A percentile compares a stretch with the other conserved stretches of the same genome.
Conservation (phyloP, 2,888 invertebrate species). For the Lymantria monacha region DNA sequence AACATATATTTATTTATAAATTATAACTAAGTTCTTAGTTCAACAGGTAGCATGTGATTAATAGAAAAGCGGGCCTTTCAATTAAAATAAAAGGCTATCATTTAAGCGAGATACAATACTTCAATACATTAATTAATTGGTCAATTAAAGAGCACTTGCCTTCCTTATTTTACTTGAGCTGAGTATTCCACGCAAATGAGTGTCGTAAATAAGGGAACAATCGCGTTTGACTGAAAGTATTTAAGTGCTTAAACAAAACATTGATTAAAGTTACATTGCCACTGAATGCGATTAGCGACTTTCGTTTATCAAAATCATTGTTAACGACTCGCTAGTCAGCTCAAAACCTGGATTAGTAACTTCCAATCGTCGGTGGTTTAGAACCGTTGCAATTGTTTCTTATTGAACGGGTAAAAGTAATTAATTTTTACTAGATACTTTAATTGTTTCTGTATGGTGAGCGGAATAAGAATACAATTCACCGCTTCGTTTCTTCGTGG, state of each 20-base stretch:
- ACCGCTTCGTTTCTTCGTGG: too few species aligned
- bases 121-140: conserved; percentile 58
- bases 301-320: too few species aligned
- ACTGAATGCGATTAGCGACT: conserved; percentile 11
- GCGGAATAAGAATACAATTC: too few species aligned
- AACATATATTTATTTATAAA: too few species aligned
- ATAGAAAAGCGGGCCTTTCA: conserved; percentile 37
- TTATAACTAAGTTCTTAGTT: too few species aligned
- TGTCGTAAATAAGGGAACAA: conserved; percentile 52
- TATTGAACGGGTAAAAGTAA: too few species aligned
- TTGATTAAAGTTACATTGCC: conserved; percentile 9
- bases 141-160: conserved; percentile 49
- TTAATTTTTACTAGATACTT: too few species aligned
- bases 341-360: too few species aligned
- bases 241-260: conserved; percentile 23
- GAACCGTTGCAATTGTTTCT: too few species aligned
- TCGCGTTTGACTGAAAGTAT: conserved; percentile 41
- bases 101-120: conserved; percentile 45
- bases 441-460: too few species aligned
- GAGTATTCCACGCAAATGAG: conserved; percentile 47
- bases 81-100: conserved; percentile 50
- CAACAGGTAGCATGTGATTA: background rate
- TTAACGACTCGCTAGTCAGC: too few species aligned
- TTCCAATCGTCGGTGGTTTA: too few species aligned
- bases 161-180: conserved; percentile 54